Evolutionary conservation across 2,888 invertebrate genomes (phyloP).

Genomic region (Phalangium opilio): DNA sequence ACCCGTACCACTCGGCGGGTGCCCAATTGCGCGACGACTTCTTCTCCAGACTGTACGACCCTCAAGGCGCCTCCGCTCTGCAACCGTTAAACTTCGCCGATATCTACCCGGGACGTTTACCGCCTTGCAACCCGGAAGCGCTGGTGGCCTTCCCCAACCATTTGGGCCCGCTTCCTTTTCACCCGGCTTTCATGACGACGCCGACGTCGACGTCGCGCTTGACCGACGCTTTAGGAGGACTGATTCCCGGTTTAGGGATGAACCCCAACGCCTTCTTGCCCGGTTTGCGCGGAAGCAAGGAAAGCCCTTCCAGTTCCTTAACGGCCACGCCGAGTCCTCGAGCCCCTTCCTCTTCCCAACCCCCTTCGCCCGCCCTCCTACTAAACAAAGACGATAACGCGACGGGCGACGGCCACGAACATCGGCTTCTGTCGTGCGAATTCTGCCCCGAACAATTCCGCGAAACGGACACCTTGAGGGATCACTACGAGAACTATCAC

Average conservation of each 20-base stretch:
- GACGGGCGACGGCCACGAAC: constrained; percentile 47
- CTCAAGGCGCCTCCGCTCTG: constrained; percentile 10
- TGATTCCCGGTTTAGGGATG: constrained; percentile 1
- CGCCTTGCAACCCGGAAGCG: constrained; percentile 12
- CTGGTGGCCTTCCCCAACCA: constrained; percentile 11
- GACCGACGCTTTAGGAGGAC: background rate
- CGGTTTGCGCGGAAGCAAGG: constrained; percentile 5
- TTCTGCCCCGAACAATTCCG: constrained; percentile 50
- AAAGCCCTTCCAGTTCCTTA: constrained; percentile 14
- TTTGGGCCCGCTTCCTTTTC: constrained; percentile 10
- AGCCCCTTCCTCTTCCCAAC: constrained; percentile 7
- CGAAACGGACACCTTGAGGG: constrained; percentile 46
- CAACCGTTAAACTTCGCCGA: constrained; percentile 16
- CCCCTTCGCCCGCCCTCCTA: background rate
- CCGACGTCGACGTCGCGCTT: constrained; percentile 8
- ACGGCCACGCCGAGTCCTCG: constrained; percentile 13
- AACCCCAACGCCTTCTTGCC: constrained; percentile 3
- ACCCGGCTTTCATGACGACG: constrained; percentile 13
- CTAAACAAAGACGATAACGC: constrained; percentile 39
- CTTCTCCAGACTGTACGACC: constrained; percentile 52
- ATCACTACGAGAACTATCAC: constrained; percentile 55
- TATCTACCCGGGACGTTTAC: constrained; percentile 16
- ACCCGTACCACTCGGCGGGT: constrained; percentile 31
- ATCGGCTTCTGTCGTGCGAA: constrained; percentile 46
- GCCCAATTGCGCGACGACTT: constrained; percentile 52